Percentiles rank a stretch among this genome's conserved stretches.
These are phyloP conservation scores for Caenorhabditis sp. DNA, from an alignment of 2,888 invertebrate species.

Conservation along the genomic window DNA sequence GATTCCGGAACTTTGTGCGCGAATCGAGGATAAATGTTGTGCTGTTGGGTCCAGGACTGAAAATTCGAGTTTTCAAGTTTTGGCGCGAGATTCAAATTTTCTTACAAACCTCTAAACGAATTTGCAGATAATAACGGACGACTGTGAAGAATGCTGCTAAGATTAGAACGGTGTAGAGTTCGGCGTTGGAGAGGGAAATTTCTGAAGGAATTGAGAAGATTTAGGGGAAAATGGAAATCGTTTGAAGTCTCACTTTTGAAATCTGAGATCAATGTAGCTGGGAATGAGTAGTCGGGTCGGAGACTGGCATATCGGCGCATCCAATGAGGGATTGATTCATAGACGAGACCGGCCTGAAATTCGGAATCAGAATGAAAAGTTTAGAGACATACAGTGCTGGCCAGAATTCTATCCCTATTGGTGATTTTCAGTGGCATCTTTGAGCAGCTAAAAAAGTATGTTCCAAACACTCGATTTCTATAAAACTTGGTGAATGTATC, in stretches of 20 bases:
- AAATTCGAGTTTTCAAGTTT: neutral
- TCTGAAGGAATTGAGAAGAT: constrained; percentile 30
- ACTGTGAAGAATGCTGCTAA: constrained; percentile 72
- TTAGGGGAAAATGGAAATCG: neutral
- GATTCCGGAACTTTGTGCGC: constrained; percentile 83
- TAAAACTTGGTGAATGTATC: too few relatives aligned
- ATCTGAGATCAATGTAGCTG: constrained; percentile 71
- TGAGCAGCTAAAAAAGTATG: too few relatives aligned
- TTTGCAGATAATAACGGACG: constrained; percentile 68
- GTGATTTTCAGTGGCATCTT: too few relatives aligned
- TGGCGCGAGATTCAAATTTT: neutral
- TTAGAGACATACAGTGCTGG: too few relatives aligned
- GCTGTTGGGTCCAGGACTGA: constrained; percentile 60
- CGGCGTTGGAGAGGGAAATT: constrained; percentile 62
- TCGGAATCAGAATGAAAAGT: neutral
- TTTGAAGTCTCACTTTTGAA: constrained; percentile 58
- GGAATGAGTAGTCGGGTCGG: constrained; percentile 75
- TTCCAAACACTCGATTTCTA: too few relatives aligned
- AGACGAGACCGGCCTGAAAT: constrained; percentile 67
- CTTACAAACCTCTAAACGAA: constrained; percentile 46
- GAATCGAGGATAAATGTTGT: constrained; percentile 66
- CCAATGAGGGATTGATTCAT: constrained; percentile 72
- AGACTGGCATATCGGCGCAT: constrained; percentile 69
- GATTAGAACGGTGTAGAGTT: constrained; percentile 63
- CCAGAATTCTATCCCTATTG: too few relatives aligned